Evolutionary conservation across 2,888 invertebrate genomes (phyloP).

Genomic region (Autographa gamma): DNA sequence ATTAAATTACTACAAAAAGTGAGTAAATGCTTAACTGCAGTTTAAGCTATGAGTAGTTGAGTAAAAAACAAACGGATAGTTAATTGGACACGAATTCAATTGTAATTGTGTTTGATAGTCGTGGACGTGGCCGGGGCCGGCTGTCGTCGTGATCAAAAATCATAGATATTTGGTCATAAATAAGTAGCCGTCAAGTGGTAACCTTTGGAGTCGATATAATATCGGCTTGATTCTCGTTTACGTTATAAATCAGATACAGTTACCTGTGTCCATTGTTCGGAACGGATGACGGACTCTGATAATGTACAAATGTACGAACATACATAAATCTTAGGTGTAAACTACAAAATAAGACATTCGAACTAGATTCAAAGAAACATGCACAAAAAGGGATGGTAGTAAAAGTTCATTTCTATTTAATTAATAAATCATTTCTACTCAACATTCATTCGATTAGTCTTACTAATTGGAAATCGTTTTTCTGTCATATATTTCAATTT

Average conservation of each 20-base stretch:
- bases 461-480: not conserved
- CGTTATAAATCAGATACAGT: constrained; percentile 38
- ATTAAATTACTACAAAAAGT: not conserved
- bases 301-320: not conserved
- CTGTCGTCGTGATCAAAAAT: constrained; percentile 39
- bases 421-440: no score
- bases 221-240: constrained; percentile 16
- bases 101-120: not conserved
- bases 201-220: constrained; percentile 33
- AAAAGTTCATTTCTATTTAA: not conserved
- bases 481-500: not conserved
- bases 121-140: not conserved
- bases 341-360: not conserved
- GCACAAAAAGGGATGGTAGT: not conserved
- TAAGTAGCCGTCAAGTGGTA: constrained; percentile 28
- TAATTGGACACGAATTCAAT: constrained; percentile 16
- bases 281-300: constrained; percentile 24
- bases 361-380: not conserved
- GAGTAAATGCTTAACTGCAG: not conserved
- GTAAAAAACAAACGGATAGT: not conserved
- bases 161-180: constrained; percentile 40
- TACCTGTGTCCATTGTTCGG: constrained; percentile 30
- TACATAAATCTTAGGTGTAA: not conserved
- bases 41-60: not conserved
- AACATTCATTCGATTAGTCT: not conserved